These are phyloP conservation scores for Aselliscus stoliczkanus DNA, from an alignment of 2,797 vertebrate species.

Conservation along the genomic window DNA sequence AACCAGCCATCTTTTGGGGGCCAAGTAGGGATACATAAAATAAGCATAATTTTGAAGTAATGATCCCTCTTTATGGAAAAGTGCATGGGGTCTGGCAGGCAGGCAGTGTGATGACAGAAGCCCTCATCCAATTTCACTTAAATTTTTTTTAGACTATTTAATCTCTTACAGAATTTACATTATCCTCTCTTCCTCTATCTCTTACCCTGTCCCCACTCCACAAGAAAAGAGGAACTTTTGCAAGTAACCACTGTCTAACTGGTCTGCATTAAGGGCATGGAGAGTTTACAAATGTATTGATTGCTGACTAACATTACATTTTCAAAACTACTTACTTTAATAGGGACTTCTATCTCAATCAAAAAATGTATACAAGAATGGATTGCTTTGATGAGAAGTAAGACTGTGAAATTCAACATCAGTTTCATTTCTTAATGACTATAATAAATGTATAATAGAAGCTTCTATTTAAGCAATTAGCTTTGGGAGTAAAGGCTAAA, in stretches of 20 bases:
- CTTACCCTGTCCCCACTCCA: background rate
- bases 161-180: background rate
- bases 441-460: background rate
- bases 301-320: background rate
- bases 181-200: background rate
- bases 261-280: background rate
- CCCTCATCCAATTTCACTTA: background rate
- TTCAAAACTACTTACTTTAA: constrained; percentile 31
- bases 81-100: too few species aligned
- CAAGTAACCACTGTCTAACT: background rate
- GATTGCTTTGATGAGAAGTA: background rate
- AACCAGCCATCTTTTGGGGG: too few species aligned
- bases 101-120: too few species aligned
- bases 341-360: background rate
- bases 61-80: too few species aligned
- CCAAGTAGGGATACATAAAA: too few species aligned
- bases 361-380: background rate
- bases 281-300: background rate
- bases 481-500: constrained; percentile 14
- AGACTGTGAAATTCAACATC: constrained; percentile 43
- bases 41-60: too few species aligned
- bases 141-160: background rate
- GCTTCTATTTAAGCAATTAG: constrained; percentile 24
- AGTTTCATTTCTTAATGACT: constrained; percentile 38
- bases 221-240: background rate